Evolutionary conservation across 2,113 vertebrate species (phyloP).

Genomic region (Octodon degus): DNA sequence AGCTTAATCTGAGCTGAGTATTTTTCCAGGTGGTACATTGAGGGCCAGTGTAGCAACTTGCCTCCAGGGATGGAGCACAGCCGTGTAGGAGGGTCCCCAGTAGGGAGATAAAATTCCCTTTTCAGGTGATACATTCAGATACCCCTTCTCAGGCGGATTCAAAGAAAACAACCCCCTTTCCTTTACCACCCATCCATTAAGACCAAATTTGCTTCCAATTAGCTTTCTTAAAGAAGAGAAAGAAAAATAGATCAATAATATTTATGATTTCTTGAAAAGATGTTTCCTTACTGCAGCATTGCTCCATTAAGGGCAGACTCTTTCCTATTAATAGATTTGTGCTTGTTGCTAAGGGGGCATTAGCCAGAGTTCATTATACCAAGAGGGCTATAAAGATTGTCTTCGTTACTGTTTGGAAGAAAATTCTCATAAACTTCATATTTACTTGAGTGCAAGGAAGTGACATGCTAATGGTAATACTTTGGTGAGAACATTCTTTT

Average conservation of each 20-base stretch:
- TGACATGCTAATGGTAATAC: constrained; percentile 20
- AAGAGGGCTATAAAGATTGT: not conserved
- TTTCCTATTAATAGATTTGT: not conserved
- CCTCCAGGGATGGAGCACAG: not conserved
- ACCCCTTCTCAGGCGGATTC: not conserved
- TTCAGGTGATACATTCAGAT: not conserved
- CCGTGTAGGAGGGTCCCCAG: not conserved
- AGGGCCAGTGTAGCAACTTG: not conserved
- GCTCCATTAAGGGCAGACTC: constrained; percentile 39
- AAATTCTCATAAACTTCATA: constrained; percentile 51
- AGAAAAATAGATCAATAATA: constrained; percentile 64
- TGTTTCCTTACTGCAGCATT: not conserved
- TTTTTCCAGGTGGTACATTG: constrained; percentile 70
- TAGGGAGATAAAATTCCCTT: not conserved
- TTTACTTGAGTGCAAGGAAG: not conserved
- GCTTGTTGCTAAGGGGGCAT: not conserved
- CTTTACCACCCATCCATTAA: not conserved
- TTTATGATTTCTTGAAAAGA: constrained; percentile 71
- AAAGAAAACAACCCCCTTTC: constrained; percentile 41
- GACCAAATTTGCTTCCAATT: constrained; percentile 46
- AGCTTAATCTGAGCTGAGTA: constrained; percentile 54
- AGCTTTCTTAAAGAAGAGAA: constrained; percentile 43
- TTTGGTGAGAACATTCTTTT: not conserved
- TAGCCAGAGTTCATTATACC: constrained; percentile 3
- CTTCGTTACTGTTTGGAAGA: not conserved